Evolutionary conservation across 1,140 invertebrate species (phyloP), one percentile per base, ranked within the genome.

Genomic region (Pantala flavescens): DNA sequence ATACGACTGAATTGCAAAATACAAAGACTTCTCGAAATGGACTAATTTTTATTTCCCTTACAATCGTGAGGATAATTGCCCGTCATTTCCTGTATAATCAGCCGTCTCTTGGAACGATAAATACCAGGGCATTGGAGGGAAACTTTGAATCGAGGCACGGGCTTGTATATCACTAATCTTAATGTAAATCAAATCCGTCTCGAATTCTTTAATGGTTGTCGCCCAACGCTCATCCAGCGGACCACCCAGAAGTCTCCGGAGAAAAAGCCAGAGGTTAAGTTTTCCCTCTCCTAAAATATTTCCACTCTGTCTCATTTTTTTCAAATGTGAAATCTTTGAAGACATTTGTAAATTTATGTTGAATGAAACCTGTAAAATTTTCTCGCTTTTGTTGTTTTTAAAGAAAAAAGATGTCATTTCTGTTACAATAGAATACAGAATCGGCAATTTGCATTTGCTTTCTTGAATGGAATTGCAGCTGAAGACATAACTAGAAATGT

Each of bases 131-230:
- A 63, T 21, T 21, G n/a, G 49, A 63, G 14, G 12, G n/a, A 63
- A 63, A 63, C 49, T 63, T 14, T 14, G 49, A 63, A 63, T 63
- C 49, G 49, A 21, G n/a, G 49, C 16, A 63, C 16, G 49, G 16
- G 49, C 49, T 63, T 63, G 49, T 63, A 63, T 63, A 63, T 63
- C 49, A 63, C 49, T 63, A 63, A 63, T 63, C 49, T 63, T 63
- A 63, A 63, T 63, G 49, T 63, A 63, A 63, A 63, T 63, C 49
- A 63, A 7, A 63, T 19, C 49, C 49, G 49, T 63, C 49, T 63
- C n/a, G 49, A 21, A 63, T 63, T 63, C 49, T 21, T 63, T 63
- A 63, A 63, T 63, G 49, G 49, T 63, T 63, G 49, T 63, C 49
- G 49, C 49, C 49, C 49, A 63, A 1, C 49, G 49, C 49, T 63